Percentiles rank a stretch among this genome's conserved stretches.
Evolutionary conservation across 1,140 invertebrate species (phyloP).

Genomic region (Harlomillsia oculata): DNA sequence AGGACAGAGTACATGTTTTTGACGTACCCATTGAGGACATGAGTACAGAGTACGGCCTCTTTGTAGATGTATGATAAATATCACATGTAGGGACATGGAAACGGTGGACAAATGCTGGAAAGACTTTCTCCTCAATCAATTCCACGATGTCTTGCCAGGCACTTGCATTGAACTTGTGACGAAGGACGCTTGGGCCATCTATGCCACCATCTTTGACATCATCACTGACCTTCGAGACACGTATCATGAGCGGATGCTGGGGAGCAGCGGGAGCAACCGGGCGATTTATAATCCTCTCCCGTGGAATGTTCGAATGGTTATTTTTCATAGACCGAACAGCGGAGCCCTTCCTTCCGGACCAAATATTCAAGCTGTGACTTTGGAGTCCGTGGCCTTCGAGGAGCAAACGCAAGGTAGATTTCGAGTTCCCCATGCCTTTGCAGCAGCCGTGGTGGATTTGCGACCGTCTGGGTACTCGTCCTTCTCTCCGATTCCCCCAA

Average conservation of each 20-base stretch:
- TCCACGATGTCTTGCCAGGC: conserved; percentile 51
- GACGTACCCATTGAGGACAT: too few relatives aligned
- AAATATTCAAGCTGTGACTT: conserved; percentile 20
- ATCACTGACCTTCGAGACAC: conserved; percentile 6
- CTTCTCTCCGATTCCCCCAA: conserved; percentile 12
- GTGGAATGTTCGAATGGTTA: conserved; percentile 20
- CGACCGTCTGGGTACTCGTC: conserved; percentile 14
- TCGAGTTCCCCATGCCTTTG: conserved; percentile 27
- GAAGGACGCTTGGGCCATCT: conserved; percentile 24
- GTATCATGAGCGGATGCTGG: conserved; percentile 18
- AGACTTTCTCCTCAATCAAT: conserved; percentile 48
- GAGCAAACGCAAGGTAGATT: conserved; percentile 19
- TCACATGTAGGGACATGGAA: conserved; percentile 13
- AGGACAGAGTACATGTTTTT: too few relatives aligned
- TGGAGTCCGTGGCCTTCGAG: conserved; percentile 12
- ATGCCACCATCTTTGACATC: conserved; percentile 11
- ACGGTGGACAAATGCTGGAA: conserved; percentile 42
- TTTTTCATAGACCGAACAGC: conserved; percentile 20
- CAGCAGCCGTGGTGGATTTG: conserved; percentile 22
- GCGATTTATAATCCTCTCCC: conserved; percentile 24
- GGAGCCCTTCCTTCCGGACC: background rate
- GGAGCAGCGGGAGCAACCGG: background rate
- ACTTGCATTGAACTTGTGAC: conserved; percentile 42
- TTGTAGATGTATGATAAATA: background rate
- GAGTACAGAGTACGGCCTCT: background rate